Evolutionary conservation across 1,140 invertebrate genomes (phyloP).

Genomic region (Solenopsis invicta): DNA sequence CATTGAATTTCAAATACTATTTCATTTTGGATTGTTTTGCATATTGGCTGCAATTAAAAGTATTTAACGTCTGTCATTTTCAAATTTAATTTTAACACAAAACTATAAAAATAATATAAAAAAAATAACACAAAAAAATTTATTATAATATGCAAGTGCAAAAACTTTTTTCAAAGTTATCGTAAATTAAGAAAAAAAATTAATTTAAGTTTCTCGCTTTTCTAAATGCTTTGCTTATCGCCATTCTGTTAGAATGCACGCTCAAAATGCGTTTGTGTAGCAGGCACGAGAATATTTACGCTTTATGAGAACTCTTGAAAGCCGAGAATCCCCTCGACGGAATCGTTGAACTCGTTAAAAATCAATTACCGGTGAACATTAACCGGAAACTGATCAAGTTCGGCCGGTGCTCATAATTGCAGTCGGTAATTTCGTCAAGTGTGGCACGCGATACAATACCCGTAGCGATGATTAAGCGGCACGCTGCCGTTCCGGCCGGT

Average conservation of each 20-base stretch:
- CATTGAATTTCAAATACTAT: background rate
- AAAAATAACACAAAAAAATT: too few species aligned
- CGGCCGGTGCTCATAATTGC: conserved; percentile 43
- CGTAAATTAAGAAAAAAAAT: background rate
- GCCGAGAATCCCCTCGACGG: conserved; percentile 1
- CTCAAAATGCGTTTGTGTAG: background rate
- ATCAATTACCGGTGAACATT: conserved; percentile 39
- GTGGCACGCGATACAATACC: conserved; percentile 42
- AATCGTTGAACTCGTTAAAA: conserved; percentile 59
- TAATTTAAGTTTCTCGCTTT: background rate
- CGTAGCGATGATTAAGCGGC: conserved; percentile 62
- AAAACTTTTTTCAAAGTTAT: background rate
- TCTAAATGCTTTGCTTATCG: background rate
- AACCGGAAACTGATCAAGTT: conserved; percentile 53
- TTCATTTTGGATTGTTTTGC: background rate
- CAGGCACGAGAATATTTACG: background rate
- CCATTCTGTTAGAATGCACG: background rate
- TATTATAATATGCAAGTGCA: background rate
- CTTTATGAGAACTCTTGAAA: background rate
- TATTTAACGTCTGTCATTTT: background rate
- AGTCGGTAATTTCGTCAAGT: conserved; percentile 58
- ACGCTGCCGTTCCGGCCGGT: conserved; percentile 16
- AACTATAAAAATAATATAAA: too few species aligned
- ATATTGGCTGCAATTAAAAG: background rate
- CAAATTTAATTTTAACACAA: background rate